Base-by-base conservation (phyloP, 2,797 vertebrate genomes). In the Myiotriccus ornatus region DNA sequence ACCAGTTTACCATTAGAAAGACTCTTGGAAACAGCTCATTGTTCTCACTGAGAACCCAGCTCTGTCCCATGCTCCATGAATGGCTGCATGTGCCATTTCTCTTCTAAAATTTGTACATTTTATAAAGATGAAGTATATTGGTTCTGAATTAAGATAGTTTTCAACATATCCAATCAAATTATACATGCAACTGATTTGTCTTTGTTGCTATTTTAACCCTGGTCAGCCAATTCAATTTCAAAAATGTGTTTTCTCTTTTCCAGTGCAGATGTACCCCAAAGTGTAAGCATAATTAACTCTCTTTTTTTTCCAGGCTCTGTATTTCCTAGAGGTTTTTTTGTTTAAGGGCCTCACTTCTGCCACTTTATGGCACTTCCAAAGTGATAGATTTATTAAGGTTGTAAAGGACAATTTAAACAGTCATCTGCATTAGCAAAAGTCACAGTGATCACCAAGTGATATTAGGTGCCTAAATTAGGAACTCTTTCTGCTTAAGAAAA, bases 171-270 rank as follows among this genome's bases (percentile, higher is more conserved):
- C 10, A 56, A 60, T 56, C 47, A 63, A 79, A 73, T 41, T 67
- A 50, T 41, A 77, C 23, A 76, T 84, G 55, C 25, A 44, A 41
- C 22, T 65, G 34, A 57, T 8, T 77, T 43, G 23, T 24, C 60
- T 74, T 83, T 67, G 27, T 76, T 83, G 34, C 37, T 80, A 25
- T 77, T 95, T 91, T 85, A 87, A 80, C 55, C 46, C 17, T 27
- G 2, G 1, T 14, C 49, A 60, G 30, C 14, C 56, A 83, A 73
- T 73, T 84, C 81, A 53, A 28, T 47, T 87, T 77, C 32, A 91
- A 77, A 79, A 84, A 47, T 0, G 0, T 60, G 35, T 87, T 87
- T 91, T 41, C 44, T 53, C 27, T 85, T 75, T 83, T 57, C 57
- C 49, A 60, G 6, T 41, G 62, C 20, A 74, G 27, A 53, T 35